Evolutionary conservation across 37 sponge, comb jelly and placozoan genomes (phyloP).

Genomic region (Oscarella lobularis): DNA sequence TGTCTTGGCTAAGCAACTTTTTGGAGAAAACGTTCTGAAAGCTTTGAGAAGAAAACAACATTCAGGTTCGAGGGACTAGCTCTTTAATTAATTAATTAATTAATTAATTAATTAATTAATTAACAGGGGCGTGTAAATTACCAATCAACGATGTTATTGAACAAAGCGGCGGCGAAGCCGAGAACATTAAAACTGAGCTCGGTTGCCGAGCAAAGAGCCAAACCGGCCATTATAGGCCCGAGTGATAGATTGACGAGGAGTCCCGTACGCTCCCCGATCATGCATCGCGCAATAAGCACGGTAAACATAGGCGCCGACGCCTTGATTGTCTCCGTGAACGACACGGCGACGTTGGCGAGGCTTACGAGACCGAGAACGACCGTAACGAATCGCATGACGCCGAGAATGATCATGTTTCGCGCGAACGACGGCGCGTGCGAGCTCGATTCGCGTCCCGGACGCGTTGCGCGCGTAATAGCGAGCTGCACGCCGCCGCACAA

Average conservation of each 20-base stretch:
- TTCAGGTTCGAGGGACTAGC: neutral
- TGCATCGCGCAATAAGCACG: constrained; percentile 17
- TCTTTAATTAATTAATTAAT: too few relatives aligned
- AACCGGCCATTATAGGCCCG: constrained; percentile 21
- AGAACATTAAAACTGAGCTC: constrained; percentile 28
- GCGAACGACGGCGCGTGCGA: neutral
- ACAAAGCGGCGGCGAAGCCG: constrained; percentile 28
- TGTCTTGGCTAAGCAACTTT: constrained; percentile 10
- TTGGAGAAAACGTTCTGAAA: constrained; percentile 33
- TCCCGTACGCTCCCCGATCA: constrained; percentile 29
- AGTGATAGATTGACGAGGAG: constrained; percentile 19
- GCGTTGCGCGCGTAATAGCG: neutral
- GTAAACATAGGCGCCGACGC: constrained; percentile 36
- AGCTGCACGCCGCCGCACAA: neutral
- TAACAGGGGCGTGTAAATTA: too few relatives aligned
- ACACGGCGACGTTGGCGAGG: constrained; percentile 25
- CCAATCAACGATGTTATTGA: constrained; percentile 32
- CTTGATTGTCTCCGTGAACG: constrained; percentile 33
- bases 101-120: too few relatives aligned
- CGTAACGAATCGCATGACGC: constrained; percentile 27
- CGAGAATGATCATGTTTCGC: constrained; percentile 24
- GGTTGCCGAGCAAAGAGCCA: constrained; percentile 17
- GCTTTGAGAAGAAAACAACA: constrained; percentile 8
- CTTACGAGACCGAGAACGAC: constrained; percentile 32
- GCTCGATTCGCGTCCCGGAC: neutral